Conservation (phyloP, 2,797 vertebrate species). For the Ctenochaetus hawaiiensis region DNA sequence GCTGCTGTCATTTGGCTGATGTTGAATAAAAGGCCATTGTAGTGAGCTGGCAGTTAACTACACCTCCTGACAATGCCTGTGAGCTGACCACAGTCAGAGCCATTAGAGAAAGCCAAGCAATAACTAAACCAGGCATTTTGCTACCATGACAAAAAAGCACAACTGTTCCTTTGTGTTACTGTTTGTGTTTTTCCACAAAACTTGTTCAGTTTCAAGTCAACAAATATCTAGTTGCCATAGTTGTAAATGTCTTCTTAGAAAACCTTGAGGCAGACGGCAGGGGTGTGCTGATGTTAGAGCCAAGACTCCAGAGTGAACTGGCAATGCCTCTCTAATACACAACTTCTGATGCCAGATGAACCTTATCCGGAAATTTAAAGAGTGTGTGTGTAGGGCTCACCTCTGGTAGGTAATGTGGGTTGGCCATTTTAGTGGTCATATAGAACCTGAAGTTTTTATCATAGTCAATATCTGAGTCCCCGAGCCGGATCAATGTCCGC, state of each 20-base stretch:
- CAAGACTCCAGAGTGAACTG: slow-evolving; percentile 2
- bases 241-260: not conserved
- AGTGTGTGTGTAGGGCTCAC: slow-evolving; percentile 63
- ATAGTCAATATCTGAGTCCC: slow-evolving; percentile 92
- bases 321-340: not conserved
- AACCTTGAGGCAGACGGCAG: not conserved
- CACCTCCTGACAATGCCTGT: slow-evolving; percentile 7
- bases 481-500: slow-evolving; percentile 89
- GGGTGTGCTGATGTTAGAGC: not conserved
- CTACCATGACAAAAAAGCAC: not conserved
- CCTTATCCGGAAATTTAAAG: not conserved
- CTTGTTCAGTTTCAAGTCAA: not conserved
- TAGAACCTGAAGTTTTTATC: slow-evolving; percentile 91
- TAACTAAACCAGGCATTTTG: not conserved
- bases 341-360: not conserved
- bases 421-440: slow-evolving; percentile 94
- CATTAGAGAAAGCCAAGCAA: slow-evolving; percentile 7
- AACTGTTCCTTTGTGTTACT: not conserved
- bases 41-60: slow-evolving; percentile 10
- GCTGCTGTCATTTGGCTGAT: not conserved
- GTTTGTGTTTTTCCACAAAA: slow-evolving; percentile 4
- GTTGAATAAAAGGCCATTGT: slow-evolving; percentile 9
- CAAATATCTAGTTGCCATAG: slow-evolving; percentile 16
- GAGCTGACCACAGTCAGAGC: not conserved
- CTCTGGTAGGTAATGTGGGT: slow-evolving; percentile 93